phyloP scores from a whole-genome alignment of 2,113 vertebrate species.

The Oreochromis aureus region DNA sequence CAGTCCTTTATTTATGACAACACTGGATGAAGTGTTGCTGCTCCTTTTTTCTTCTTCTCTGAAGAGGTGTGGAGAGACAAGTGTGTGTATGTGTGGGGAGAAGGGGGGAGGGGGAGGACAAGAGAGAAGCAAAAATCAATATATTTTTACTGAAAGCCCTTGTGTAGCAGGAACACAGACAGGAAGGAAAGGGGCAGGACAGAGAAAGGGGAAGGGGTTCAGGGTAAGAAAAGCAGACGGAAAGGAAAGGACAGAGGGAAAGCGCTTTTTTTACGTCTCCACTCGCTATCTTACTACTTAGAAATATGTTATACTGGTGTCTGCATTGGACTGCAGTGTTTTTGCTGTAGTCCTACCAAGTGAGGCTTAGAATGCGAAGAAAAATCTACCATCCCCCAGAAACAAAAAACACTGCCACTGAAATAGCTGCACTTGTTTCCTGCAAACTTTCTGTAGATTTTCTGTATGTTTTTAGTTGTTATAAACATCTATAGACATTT shows the following conservation, averaged over 20 bases:
- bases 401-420: neutral
- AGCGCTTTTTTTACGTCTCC: neutral
- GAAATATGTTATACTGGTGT: neutral
- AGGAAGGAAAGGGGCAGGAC: conserved; percentile 8
- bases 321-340: neutral
- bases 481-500: neutral
- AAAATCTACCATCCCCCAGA: neutral
- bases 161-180: conserved; percentile 38
- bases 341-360: neutral
- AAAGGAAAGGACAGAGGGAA: neutral
- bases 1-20: conserved; percentile 65
- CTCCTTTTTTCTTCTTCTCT: conserved; percentile 28
- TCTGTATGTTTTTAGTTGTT: neutral
- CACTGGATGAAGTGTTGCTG: conserved; percentile 42
- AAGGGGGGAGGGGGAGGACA: neutral
- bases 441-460: neutral
- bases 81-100: neutral
- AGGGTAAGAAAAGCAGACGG: neutral
- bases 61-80: neutral
- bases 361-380: neutral
- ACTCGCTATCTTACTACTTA: neutral
- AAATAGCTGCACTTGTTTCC: neutral
- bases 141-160: conserved; percentile 51
- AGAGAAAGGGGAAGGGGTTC: neutral
- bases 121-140: conserved; percentile 51